Base-by-base conservation (phyloP, 2,113 vertebrate genomes). In the Seriola quinqueradiata region DNA sequence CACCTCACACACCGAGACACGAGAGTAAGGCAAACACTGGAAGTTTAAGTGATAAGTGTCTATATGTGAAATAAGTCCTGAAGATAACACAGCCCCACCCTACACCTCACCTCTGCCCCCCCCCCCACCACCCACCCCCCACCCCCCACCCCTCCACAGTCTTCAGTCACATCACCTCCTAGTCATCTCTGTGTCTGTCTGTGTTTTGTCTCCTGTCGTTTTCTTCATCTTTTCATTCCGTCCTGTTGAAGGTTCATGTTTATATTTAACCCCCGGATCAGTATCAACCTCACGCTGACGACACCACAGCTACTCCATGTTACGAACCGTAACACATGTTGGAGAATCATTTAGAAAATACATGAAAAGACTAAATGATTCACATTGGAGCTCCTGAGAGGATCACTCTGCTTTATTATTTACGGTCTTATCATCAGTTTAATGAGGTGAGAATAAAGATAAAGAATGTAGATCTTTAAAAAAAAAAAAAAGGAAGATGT, bases 1-100 rank as follows among this genome's bases (percentile, higher is more conserved):
- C 90, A 92, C 89, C 86, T 90, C 89, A 90, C 84, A 82, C 75
- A 90, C 81, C 60, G 40, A 85, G 81, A 88, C 61, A 79, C 78
- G 17, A 83, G 83, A 94, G 85, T 85, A 89, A 85, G 90, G 86
- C 95, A 97, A 99, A 98, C 98, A 98, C 98, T 98, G 98, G 98
- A 99, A 97, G 95, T 97, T 96, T 96, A 92, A 78, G 58, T 96
- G 95, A 96, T 96, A 96, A 96, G 95, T 96, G 94, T 96, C 95
- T 95, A 96, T 96, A 97, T 97, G 97, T 97, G 97, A 98, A 98
- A 95, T 94, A 95, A 95, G 90, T 93, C 82, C 59, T 68, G 25
- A 95, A 94, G 93, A 83, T 68, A 63, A 81, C 66, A 79, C 38
- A 63, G 25, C 8, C 58, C 70, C 52, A 32, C 28, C 58, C 44